Conservation (phyloP, 2,888 invertebrate genomes). For the Salticus scenicus region DNA sequence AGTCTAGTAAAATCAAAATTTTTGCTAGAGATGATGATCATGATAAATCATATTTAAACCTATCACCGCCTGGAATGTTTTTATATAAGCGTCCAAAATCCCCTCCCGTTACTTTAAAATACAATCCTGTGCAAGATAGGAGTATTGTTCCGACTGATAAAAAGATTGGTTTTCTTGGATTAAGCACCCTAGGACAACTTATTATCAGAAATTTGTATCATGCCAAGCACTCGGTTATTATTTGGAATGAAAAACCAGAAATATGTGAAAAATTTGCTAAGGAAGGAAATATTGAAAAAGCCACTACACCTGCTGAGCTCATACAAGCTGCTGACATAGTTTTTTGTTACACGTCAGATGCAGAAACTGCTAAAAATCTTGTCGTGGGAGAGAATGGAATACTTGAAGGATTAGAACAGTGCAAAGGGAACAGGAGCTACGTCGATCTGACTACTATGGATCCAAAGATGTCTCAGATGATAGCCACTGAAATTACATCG, state of each 20-base stretch:
- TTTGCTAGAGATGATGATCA: no score
- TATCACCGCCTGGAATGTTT: not conserved
- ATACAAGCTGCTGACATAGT: slow-evolving; percentile 93
- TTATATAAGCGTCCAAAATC: not conserved
- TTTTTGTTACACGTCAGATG: slow-evolving; percentile 95
- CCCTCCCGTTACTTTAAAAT: not conserved
- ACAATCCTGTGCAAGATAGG: not conserved
- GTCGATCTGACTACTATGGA: slow-evolving; percentile 98
- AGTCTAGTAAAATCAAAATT: no score
- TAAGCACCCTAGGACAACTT: slow-evolving; percentile 95
- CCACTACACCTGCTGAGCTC: slow-evolving; percentile 91
- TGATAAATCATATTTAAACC: no score
- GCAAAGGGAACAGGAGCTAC: slow-evolving; percentile 85
- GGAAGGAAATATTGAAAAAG: not conserved
- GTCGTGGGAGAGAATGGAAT: slow-evolving; percentile 97
- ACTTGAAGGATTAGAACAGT: slow-evolving; percentile 82
- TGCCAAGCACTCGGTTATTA: slow-evolving; percentile 89
- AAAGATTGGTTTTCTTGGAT: slow-evolving; percentile 94
- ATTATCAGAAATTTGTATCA: slow-evolving; percentile 95
- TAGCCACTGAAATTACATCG: slow-evolving; percentile 81
- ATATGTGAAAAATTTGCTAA: slow-evolving; percentile 88
- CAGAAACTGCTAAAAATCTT: slow-evolving; percentile 93
- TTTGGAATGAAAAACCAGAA: slow-evolving; percentile 93
- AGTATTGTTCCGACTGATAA: slow-evolving; percentile 82
- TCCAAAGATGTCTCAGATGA: slow-evolving; percentile 93